These are phyloP conservation scores for Stichopus horrens DNA, from an alignment of 53 echinoderm and acorn worm species.

Conservation along the genomic window DNA sequence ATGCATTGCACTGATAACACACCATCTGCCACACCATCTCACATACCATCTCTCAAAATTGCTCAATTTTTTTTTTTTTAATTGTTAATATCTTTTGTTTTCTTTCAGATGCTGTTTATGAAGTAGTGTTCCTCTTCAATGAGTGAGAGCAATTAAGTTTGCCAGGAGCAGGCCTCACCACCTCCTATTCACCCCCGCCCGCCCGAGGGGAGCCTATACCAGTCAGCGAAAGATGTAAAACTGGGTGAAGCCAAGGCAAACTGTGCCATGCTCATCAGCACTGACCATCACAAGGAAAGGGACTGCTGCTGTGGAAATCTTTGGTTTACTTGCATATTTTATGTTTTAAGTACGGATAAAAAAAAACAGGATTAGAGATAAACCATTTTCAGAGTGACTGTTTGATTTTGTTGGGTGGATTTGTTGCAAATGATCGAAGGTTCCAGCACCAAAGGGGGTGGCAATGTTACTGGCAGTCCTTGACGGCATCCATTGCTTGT, in stretches of 20 bases:
- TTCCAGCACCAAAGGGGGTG: background rate
- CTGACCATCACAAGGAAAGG: background rate
- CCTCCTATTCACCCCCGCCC: background rate
- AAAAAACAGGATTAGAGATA: background rate
- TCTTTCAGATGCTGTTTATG: conserved; percentile 23
- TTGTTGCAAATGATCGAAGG: background rate
- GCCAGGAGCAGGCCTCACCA: background rate
- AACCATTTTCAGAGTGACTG: background rate
- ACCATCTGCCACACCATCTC: too few relatives aligned
- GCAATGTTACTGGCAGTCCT: background rate
- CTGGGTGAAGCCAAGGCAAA: background rate
- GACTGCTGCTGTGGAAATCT: background rate
- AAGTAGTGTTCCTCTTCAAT: conserved; percentile 15
- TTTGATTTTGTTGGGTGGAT: background rate
- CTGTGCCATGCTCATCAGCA: background rate
- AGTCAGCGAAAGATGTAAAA: background rate
- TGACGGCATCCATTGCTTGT: background rate
- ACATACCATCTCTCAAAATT: too few relatives aligned
- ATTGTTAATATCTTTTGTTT: background rate
- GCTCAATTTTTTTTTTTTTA: too few relatives aligned
- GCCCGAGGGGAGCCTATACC: background rate
- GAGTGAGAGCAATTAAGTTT: conserved; percentile 25
- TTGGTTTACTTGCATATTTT: conserved; percentile 10
- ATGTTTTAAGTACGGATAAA: background rate
- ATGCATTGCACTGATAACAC: too few relatives aligned